Conservation (phyloP, 2,797 vertebrate genomes). For the Emydoidea blandingii region DNA sequence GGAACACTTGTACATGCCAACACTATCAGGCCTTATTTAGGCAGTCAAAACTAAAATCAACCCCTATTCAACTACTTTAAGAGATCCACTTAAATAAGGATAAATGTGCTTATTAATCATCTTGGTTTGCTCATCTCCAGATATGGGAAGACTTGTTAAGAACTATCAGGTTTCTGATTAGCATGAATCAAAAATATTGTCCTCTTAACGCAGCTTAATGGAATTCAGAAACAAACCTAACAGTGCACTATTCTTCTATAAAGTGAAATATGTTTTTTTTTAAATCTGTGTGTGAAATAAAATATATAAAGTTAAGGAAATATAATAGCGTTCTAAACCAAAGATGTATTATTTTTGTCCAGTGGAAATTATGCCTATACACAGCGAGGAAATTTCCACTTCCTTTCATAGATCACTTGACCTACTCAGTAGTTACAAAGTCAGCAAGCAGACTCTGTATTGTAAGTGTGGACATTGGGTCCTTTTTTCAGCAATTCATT, state of each 20-base stretch:
- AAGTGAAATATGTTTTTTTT: background rate
- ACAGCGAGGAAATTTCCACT: background rate
- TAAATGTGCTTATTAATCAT: slow-evolving; percentile 32
- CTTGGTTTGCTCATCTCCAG: slow-evolving; percentile 13
- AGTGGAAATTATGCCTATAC: background rate
- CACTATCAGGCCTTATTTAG: background rate
- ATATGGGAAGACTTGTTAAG: slow-evolving; percentile 10
- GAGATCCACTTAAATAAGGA: slow-evolving; percentile 32
- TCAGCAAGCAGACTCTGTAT: background rate
- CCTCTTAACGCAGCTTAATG: background rate
- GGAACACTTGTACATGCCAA: background rate
- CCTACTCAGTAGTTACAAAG: background rate
- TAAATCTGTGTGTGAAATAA: background rate
- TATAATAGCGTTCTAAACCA: background rate
- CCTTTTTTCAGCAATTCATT: background rate
- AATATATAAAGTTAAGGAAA: background rate
- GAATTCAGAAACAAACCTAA: background rate
- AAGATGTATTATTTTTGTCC: background rate
- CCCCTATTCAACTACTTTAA: background rate
- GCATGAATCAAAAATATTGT: background rate
- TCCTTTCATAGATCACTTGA: background rate
- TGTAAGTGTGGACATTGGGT: background rate
- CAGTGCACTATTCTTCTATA: background rate
- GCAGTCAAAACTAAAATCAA: background rate
- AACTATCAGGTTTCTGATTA: slow-evolving; percentile 3